These are phyloP conservation scores for Pontoporia blainvillei DNA, from an alignment of 2,113 vertebrate species.

Conservation along the genomic window DNA sequence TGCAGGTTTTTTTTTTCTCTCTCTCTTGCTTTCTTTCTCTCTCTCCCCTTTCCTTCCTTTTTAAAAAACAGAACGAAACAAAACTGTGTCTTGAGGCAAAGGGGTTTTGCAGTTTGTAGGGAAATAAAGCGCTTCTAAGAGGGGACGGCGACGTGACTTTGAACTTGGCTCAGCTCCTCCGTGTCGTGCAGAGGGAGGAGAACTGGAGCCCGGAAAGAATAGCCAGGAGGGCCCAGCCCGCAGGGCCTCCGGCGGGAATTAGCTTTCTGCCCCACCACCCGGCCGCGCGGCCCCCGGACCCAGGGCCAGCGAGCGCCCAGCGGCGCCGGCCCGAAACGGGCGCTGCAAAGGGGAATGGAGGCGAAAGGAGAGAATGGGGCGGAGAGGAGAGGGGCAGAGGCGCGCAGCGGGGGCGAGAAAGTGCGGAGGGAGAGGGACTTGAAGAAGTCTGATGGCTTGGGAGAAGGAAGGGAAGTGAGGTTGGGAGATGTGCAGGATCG, in stretches of 20 bases:
- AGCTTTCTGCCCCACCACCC: conserved; percentile 20
- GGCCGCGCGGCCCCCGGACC: not conserved
- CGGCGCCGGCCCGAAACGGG: not conserved
- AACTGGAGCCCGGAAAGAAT: conserved; percentile 88
- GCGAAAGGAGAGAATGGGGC: not conserved
- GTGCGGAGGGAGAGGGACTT: not conserved
- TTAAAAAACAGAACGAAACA: conserved; percentile 12
- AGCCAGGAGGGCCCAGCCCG: conserved; percentile 80
- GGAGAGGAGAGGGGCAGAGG: not conserved
- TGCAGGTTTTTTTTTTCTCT: conserved; percentile 20
- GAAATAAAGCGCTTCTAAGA: conserved; percentile 92
- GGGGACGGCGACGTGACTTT: conserved; percentile 94
- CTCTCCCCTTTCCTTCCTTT: conserved; percentile 50
- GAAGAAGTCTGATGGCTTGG: not conserved
- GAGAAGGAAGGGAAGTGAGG: not conserved
- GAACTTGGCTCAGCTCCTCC: conserved; percentile 98
- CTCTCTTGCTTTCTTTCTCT: conserved; percentile 28
- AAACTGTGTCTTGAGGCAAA: conserved; percentile 76
- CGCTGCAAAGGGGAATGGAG: not conserved
- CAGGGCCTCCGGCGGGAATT: conserved; percentile 77
- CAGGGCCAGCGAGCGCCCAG: not conserved
- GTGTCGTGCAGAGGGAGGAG: conserved; percentile 88
- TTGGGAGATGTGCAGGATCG: not conserved
- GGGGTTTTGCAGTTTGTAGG: conserved; percentile 82
- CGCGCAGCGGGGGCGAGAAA: not conserved